phyloP scores from a whole-genome alignment of 2,113 vertebrate species.

The Dromaius novaehollandiae region DNA sequence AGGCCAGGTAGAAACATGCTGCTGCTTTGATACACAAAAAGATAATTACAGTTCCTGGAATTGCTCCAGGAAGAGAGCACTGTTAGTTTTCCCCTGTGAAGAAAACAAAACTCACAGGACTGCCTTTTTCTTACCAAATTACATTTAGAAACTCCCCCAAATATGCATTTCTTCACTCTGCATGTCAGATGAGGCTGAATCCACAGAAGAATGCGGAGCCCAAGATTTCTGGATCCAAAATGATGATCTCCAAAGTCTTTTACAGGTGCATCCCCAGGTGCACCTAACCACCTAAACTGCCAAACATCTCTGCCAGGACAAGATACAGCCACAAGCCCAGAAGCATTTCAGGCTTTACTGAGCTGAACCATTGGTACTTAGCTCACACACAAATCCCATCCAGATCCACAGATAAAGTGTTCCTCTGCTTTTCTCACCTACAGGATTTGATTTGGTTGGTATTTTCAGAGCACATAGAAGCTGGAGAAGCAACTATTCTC shows the following conservation, averaged over 20 bases:
- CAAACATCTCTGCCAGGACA: background rate
- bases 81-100: background rate
- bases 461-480: background rate
- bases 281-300: background rate
- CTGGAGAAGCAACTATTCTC: background rate
- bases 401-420: background rate
- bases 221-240: background rate
- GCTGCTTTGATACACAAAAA: background rate
- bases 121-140: background rate
- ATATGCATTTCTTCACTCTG: slow-evolving; percentile 16
- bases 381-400: slow-evolving; percentile 10
- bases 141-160: slow-evolving; percentile 22
- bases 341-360: background rate
- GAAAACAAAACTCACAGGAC: background rate
- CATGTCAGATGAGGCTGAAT: background rate
- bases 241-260: background rate
- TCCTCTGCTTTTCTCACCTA: slow-evolving; percentile 13
- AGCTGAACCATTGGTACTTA: slow-evolving; percentile 39
- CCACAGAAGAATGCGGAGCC: background rate
- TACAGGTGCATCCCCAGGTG: background rate
- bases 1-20: background rate
- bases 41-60: background rate
- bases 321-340: background rate
- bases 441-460: background rate
- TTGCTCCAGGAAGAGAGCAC: background rate